These are phyloP conservation scores for Sinosuthora webbiana DNA, from an alignment of 2,113 vertebrate species.

Conservation along the genomic window DNA sequence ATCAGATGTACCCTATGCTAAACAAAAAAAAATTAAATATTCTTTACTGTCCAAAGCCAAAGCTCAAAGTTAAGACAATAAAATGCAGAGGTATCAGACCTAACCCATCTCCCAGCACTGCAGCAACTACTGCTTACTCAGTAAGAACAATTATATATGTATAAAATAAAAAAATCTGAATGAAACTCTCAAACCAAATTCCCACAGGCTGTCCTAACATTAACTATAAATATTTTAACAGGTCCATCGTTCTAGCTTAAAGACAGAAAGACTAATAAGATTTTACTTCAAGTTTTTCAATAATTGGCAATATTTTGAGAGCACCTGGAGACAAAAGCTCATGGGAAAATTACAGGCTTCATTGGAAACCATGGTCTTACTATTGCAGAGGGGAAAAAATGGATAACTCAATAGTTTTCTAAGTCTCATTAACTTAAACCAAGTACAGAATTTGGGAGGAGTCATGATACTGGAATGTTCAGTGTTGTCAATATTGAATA, in stretches of 20 bases:
- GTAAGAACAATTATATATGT: not conserved
- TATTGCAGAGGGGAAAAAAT: fast-evolving
- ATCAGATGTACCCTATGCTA: not conserved
- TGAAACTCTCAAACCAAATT: not conserved
- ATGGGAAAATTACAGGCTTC: not conserved
- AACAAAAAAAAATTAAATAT: not conserved
- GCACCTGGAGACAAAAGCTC: conserved; percentile 36
- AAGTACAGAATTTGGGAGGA: not conserved
- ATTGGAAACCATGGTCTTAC: not conserved
- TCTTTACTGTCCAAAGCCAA: not conserved
- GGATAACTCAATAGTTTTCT: not conserved
- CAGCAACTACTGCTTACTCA: not conserved
- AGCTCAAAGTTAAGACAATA: not conserved
- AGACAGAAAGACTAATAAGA: not conserved
- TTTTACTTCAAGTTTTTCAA: not conserved
- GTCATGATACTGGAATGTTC: not conserved
- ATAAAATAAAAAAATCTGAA: not conserved
- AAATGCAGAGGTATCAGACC: not conserved
- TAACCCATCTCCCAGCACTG: not conserved
- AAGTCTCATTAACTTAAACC: not conserved
- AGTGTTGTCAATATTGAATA: not conserved
- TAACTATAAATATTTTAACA: not conserved
- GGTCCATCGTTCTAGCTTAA: not conserved
- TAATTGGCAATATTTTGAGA: conserved; percentile 18
- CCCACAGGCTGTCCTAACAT: not conserved